A percentile compares a stretch with the other conserved stretches of the same genome.
Evolutionary conservation across 1,140 invertebrate genomes (phyloP).

Genomic region (Diprion similis): DNA sequence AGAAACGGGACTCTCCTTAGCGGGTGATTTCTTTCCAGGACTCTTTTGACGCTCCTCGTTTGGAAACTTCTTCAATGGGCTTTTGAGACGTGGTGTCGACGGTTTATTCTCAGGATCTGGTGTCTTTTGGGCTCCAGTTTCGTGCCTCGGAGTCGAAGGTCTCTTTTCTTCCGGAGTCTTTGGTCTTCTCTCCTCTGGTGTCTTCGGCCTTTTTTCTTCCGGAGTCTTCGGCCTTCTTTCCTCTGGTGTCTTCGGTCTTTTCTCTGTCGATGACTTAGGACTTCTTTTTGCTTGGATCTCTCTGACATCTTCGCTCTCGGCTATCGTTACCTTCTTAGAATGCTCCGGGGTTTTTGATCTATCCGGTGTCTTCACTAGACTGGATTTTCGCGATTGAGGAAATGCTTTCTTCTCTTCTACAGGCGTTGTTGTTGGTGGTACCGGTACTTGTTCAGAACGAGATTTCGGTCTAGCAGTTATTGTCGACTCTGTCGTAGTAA

Average conservation of each 20-base stretch:
- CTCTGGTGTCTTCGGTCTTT: conserved; percentile 19
- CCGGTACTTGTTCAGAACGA: conserved; percentile 26
- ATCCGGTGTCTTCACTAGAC: conserved; percentile 49
- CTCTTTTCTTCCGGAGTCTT: conserved; percentile 13
- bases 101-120: not conserved
- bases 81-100: not conserved
- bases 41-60: conserved; percentile 27
- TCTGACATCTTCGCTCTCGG: conserved; percentile 18
- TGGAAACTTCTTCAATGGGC: conserved; percentile 20
- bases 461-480: not conserved
- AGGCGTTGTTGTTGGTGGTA: conserved; percentile 46
- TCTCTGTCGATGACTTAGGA: conserved; percentile 24
- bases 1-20: conserved; percentile 12
- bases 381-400: conserved; percentile 42
- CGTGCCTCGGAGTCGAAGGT: conserved; percentile 22
- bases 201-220: conserved; percentile 26
- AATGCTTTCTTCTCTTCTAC: conserved; percentile 27
- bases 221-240: conserved; percentile 30
- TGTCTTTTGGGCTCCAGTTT: conserved; percentile 24
- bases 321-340: conserved; percentile 31
- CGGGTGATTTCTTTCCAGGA: conserved; percentile 21
- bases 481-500: not conserved
- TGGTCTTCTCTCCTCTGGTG: conserved; percentile 10
- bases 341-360: conserved; percentile 27
- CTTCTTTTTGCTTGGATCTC: conserved; percentile 24